Base-by-base conservation (phyloP, 1,140 invertebrate genomes). In the Danaus plexippus region DNA sequence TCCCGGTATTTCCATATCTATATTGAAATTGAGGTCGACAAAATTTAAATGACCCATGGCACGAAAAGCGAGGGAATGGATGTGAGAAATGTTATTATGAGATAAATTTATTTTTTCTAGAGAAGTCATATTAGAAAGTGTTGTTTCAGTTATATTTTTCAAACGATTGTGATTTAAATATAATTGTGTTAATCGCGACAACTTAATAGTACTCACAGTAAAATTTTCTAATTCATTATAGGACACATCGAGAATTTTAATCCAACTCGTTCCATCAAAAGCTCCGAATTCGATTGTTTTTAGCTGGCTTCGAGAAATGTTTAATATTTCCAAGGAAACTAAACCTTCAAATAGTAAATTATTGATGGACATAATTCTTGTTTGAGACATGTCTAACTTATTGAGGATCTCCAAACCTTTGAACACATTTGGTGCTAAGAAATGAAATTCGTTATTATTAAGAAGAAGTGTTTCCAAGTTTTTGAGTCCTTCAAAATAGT, bases 161-260 rank as follows among this genome's bases (percentile, higher is more conserved):
- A 61, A 47, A 11, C 54, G 55, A 12, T 61, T 61, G 40, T 61
- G 10, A 9, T 61, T 56, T 40, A 61, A 49, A 52, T 61, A 61
- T 50, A 61, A 13, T 52, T 61, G 44, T 22, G 44, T n/a, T 13
- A 61, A 11, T 9, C 40, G 40, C 43, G 9, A 12, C 4, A 61
- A 44, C 12, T 55, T 49, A 18, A 49, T 52, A 32, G 53, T 61
- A 41, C 56, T 61, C 9, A 56, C 40, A 43, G 51, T 11, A 55
- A 61, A 61, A 22, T 43, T 11, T 42, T 55, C 15, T 47, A 61
- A 52, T 44, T 52, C 32, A 10, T 61, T 61, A 43, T 55, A 40
- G 42, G 59, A 61, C 4, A 61, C 9, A 52, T 61, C 53, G 12
- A 61, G 41, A 40, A 46, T 43, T 46, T 52, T 42, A 32, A 61